Evolutionary conservation across 1,140 invertebrate genomes (phyloP), one percentile per base, ranked within the genome.

Genomic region (Euwallacea similis): DNA sequence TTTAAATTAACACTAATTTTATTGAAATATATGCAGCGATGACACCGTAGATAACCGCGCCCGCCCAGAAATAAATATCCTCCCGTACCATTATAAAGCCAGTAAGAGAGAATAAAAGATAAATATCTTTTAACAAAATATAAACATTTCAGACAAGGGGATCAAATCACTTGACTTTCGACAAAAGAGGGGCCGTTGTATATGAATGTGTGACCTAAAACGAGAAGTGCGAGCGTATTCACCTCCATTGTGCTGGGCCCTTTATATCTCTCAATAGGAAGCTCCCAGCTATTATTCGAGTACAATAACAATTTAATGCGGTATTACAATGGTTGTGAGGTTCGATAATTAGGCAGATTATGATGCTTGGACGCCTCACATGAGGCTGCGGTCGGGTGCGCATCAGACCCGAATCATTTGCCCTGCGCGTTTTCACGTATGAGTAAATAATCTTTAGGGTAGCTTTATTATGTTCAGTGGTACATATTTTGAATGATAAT

Each of bases 11-110:
- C 70, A 76, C 73, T 69, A 76, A 76, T 77, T 74, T 75, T 75
- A 76, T 76, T 76, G 75, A 75, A 76, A 76, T 75, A 61, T 76
- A 77, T 77, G 69, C 74, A 69, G 68, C 68, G 76, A 77, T 77
- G 74, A 77, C 76, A 76, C 59, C 55, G 33, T 7, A 53, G 65
- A 67, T 67, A 72, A 67, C 64, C 42, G 65, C 42, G 47, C 71
- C 13, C 16, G 42, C 42, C 42, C 13, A 62, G 65, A 72, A 63
- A 72, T 67, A 72, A 72, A 72, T 72, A 66, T 71, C 53, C 42
- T 16, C 9, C 61, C 65, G 47, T 46, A 47, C 7, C n/a, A 63
- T 46, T 16, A 54, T 50, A 68, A 73, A n/a, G 41, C 8, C 16
- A 65, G n/a, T 42, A 53, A 66, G 67, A 73, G 54, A 74, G 46